Percentiles rank a stretch among this genome's conserved stretches.
Evolutionary conservation across 2,113 vertebrate species (phyloP).

Genomic region (Ahaetulla prasina): DNA sequence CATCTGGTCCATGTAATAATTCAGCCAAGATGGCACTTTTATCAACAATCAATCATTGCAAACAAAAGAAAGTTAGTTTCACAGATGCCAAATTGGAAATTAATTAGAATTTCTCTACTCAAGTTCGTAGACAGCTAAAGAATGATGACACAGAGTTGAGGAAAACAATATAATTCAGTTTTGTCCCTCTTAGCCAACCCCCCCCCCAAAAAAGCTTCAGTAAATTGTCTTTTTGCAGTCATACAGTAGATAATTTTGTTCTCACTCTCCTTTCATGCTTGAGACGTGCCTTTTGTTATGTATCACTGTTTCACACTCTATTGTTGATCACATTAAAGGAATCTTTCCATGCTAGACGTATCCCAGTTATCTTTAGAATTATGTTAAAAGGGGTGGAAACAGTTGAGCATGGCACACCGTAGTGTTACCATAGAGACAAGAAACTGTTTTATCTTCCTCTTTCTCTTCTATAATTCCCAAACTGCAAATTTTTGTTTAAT

Average conservation of each 20-base stretch:
- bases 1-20: neutral
- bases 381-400: slow-evolving; percentile 38
- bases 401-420: slow-evolving; percentile 42
- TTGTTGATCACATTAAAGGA: slow-evolving; percentile 43
- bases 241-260: neutral
- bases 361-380: slow-evolving; percentile 50
- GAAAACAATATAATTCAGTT: neutral
- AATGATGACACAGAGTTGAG: neutral
- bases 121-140: neutral
- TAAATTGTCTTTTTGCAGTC: slow-evolving; percentile 2
- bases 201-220: neutral
- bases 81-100: neutral
- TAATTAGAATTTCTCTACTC: neutral
- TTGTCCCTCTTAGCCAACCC: neutral
- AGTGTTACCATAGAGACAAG: slow-evolving; percentile 59
- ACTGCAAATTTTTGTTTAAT: slow-evolving; percentile 37
- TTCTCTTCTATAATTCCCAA: slow-evolving; percentile 30
- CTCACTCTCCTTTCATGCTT: neutral
- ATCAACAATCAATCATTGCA: neutral
- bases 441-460: slow-evolving; percentile 33
- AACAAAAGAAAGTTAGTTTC: neutral
- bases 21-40: neutral
- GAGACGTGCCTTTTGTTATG: slow-evolving; percentile 25
- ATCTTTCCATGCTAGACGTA: slow-evolving; percentile 30
- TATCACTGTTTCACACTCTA: slow-evolving; percentile 29